These are phyloP conservation scores for Spea hammondii DNA, from an alignment of 2,797 vertebrate species.

Conservation along the genomic window DNA sequence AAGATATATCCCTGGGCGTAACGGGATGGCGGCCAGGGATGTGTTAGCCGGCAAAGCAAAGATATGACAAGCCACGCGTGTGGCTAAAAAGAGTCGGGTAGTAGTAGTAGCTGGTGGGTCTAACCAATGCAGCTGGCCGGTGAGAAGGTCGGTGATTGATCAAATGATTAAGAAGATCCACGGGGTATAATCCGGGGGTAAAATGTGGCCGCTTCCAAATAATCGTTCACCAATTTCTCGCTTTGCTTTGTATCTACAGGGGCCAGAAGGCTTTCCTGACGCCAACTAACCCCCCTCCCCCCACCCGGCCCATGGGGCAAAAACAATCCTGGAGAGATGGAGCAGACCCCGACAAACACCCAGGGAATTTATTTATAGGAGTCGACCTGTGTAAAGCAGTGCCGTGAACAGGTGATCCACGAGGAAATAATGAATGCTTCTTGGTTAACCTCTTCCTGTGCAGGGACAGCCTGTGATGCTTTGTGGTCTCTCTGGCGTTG, in stretches of 20 bases:
- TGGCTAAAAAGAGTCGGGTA: too few species aligned
- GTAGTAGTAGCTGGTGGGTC: too few species aligned
- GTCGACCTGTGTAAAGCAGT: not conserved
- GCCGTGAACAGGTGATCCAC: not conserved
- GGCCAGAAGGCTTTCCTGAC: not conserved
- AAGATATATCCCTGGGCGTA: too few species aligned
- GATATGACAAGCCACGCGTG: too few species aligned
- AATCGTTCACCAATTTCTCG: not conserved
- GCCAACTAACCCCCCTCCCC: not conserved
- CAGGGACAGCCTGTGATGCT: not conserved
- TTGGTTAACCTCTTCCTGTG: not conserved
- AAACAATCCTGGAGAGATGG: not conserved
- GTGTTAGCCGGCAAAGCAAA: too few species aligned
- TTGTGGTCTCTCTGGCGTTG: not conserved
- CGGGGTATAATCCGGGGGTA: too few species aligned
- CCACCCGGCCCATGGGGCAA: not conserved
- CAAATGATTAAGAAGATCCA: too few species aligned
- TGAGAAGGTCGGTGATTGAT: too few species aligned
- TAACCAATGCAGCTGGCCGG: too few species aligned
- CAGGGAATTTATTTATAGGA: not conserved
- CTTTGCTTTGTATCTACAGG: constrained; percentile 2
- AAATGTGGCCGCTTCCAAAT: too few species aligned
- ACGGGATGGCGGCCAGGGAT: too few species aligned
- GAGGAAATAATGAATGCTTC: not conserved
- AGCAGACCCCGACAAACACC: not conserved